Base-by-base conservation (phyloP, 2,113 vertebrate species). In the Ascaphus truei region DNA sequence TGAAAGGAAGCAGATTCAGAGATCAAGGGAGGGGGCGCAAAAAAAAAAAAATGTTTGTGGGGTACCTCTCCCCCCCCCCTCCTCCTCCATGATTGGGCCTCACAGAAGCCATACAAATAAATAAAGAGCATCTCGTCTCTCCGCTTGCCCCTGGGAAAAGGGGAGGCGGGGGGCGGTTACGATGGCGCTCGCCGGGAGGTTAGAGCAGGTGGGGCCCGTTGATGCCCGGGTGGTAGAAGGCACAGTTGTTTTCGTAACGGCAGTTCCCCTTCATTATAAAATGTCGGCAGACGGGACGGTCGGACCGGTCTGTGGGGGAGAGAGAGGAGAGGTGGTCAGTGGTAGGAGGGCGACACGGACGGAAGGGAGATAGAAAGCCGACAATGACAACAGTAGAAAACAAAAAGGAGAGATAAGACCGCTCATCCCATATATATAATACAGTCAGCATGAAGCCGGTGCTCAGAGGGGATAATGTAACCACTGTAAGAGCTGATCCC, bases 231-330 rank as follows among this genome's bases (percentile, higher is more conserved):
- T 96, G 94, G 79, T 96, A 97, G 79, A 97, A 97, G 57, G 94
- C 95, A 83, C 95, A 97, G 79, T 92, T 96, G 78, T 90, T 92
- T 76, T 97, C 95, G 4, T 96, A 96, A 68, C 93, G 84, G 81
- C 95, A 97, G 84, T 90, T 95, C 62, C 95, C 94, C 73, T 96
- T 97, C 93, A 95, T 92, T 89, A 94, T 96, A 82, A 97, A 97
- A 72, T 97, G 94, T 7, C 95, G 92, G 77, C 95, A 97, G 18
- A 95, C 87, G 0, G 94, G 92, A 33, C 95, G 91, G 59, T 88
- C 91, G 13, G 95, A 95, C 94, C 94, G 94, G 72, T 97, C 94
- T 97, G 80, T 4, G 30, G 63, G 30, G 68, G 41, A 34, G 47
- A 22, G 2, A 64, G 30, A 23, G 29, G 34, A 36, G n/a, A n/a